A percentile compares a stretch with the other conserved stretches of the same genome.
Evolutionary conservation across 2,888 invertebrate species (phyloP).

Genomic region (Drosophila helvetica): DNA sequence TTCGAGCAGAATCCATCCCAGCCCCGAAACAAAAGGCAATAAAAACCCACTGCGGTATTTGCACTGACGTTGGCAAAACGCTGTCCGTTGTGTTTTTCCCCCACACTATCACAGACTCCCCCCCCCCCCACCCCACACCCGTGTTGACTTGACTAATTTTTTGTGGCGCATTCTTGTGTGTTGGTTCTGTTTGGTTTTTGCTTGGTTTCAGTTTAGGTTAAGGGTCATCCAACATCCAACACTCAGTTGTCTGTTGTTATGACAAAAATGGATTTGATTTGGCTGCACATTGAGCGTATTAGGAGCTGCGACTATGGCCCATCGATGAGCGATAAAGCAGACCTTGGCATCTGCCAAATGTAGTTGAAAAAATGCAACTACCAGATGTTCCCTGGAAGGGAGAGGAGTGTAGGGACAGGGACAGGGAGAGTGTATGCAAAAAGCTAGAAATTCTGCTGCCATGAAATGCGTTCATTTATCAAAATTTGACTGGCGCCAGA

Average conservation of each 20-base stretch:
- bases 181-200: conserved; percentile 22
- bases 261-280: conserved; percentile 48
- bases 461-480: conserved; percentile 58
- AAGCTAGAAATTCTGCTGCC: neutral
- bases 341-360: conserved; percentile 53
- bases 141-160: conserved; percentile 48
- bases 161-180: conserved; percentile 25
- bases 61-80: conserved; percentile 9
- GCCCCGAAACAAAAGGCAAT: conserved; percentile 18
- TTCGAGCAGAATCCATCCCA: conserved; percentile 28
- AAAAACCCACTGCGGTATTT: conserved; percentile 31
- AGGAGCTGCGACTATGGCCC: conserved; percentile 30
- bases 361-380: conserved; percentile 68
- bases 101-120: no score
- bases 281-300: conserved; percentile 32
- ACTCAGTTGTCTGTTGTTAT: conserved; percentile 36
- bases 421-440: conserved; percentile 53
- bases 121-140: neutral
- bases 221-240: conserved; percentile 19
- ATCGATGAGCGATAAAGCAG: conserved; percentile 30
- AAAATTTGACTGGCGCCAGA: conserved; percentile 57
- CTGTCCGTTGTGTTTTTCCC: no score
- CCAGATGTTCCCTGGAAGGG: conserved; percentile 22
- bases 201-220: conserved; percentile 10
- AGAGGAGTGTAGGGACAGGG: no score